phyloP scores from a whole-genome alignment of 1,140 invertebrate species.

The Aphidius ervi region DNA sequence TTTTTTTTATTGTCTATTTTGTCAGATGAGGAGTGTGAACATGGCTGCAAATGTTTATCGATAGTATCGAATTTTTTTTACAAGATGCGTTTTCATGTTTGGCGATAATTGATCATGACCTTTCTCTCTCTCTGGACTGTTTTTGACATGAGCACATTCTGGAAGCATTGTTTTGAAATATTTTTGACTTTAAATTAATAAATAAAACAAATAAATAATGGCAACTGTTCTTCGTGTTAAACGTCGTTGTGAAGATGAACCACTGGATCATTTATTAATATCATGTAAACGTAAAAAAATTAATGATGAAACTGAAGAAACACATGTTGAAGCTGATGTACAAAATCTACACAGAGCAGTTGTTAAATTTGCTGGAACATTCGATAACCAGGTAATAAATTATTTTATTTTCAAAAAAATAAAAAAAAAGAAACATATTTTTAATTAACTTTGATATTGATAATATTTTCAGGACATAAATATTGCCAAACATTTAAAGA shows the following conservation, averaged over 20 bases:
- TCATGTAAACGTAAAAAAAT: slow-evolving; percentile 39
- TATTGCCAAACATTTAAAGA: slow-evolving; percentile 42
- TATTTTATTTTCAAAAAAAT: slow-evolving; percentile 3
- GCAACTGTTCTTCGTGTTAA: slow-evolving; percentile 58
- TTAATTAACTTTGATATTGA: slow-evolving; percentile 5
- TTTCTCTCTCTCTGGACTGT: too few relatives aligned
- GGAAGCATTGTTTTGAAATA: too few relatives aligned
- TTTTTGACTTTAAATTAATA: too few relatives aligned
- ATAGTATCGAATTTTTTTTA: too few relatives aligned
- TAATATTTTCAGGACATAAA: slow-evolving; percentile 44
- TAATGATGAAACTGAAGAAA: slow-evolving; percentile 24
- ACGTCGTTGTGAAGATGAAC: slow-evolving; percentile 55
- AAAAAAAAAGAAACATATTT: slow-evolving; percentile 6
- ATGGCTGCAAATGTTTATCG: too few relatives aligned
- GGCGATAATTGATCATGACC: too few relatives aligned
- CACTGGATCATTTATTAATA: slow-evolving; percentile 35
- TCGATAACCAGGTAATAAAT: slow-evolving; percentile 44
- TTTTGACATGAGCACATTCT: too few relatives aligned
- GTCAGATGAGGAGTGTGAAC: too few relatives aligned
- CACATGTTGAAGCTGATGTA: neutral
- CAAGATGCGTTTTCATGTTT: too few relatives aligned
- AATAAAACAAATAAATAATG: slow-evolving; percentile 37
- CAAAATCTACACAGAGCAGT: slow-evolving; percentile 44
- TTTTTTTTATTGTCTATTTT: too few relatives aligned
- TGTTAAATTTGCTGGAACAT: slow-evolving; percentile 57